Evolutionary conservation across 35 echinoderm and acorn worm species (phyloP).

Genomic region (Amphiura filiformis): DNA sequence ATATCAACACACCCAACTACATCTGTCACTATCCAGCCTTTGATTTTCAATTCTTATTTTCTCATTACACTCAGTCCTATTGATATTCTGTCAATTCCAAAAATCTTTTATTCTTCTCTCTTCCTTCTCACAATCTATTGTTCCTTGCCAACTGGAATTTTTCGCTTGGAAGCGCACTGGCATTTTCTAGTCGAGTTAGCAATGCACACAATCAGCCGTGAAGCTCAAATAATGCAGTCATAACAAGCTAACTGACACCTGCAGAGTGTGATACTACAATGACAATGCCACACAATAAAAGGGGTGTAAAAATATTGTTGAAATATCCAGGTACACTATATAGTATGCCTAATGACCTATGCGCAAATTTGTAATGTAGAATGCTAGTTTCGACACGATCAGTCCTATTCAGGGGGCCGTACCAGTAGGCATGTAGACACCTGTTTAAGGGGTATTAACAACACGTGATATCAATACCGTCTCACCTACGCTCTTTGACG

Average conservation of each 20-base stretch:
- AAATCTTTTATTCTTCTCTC: not conserved
- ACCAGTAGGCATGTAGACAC: not conserved
- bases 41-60: too few relatives aligned
- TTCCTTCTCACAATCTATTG: too few relatives aligned
- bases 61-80: not conserved
- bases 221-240: not conserved
- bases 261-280: not conserved
- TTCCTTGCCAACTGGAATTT: not conserved
- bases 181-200: not conserved
- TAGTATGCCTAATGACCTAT: not conserved
- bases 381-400: not conserved
- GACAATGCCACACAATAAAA: not conserved
- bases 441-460: not conserved
- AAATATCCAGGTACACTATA: conserved; percentile 3
- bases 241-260: not conserved
- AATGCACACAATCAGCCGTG: not conserved
- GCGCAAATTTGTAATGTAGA: not conserved
- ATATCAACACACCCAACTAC: too few relatives aligned
- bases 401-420: not conserved
- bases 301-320: conserved; percentile 3
- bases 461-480: not conserved
- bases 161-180: not conserved
- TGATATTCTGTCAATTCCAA: not conserved
- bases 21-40: too few relatives aligned
- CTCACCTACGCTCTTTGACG: not conserved